Evolutionary conservation across 1,140 invertebrate species (phyloP).

Genomic region (Venustaconcha ellipsiformis): DNA sequence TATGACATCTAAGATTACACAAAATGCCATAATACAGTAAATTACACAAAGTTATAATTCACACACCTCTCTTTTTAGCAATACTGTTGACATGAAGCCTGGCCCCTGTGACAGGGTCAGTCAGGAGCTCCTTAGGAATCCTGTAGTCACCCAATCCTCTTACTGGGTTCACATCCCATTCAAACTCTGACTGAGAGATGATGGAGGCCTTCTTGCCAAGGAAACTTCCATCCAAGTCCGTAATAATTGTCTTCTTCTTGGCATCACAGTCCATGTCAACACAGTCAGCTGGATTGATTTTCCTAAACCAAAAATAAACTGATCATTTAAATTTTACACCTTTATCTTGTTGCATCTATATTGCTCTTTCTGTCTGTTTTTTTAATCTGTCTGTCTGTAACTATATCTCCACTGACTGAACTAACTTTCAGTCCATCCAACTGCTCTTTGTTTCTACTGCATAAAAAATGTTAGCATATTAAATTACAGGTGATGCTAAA

Average conservation of each 20-base stretch:
- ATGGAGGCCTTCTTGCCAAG: conserved; percentile 28
- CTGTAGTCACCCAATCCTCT: conserved; percentile 64
- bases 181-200: conserved; percentile 50
- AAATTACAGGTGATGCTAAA: no score
- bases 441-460: not conserved
- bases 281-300: conserved; percentile 57
- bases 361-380: not conserved
- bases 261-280: conserved; percentile 67
- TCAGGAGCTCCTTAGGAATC: conserved; percentile 61
- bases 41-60: not conserved
- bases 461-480: no score
- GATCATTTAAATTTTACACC: not conserved
- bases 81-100: conserved; percentile 8
- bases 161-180: conserved; percentile 53
- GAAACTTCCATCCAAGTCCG: conserved; percentile 57
- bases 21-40: not conserved
- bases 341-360: not conserved
- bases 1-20: not conserved
- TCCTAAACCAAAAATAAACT: conserved; percentile 26
- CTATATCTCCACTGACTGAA: not conserved
- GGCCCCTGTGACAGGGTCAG: conserved; percentile 28
- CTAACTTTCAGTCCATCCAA: not conserved
- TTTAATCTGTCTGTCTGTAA: not conserved
- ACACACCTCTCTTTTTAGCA: conserved; percentile 51
- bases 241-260: conserved; percentile 54